Evolutionary conservation across 2,797 vertebrate genomes (phyloP), one percentile per base, ranked within the genome.

Genomic region (Sphenodon punctatus): DNA sequence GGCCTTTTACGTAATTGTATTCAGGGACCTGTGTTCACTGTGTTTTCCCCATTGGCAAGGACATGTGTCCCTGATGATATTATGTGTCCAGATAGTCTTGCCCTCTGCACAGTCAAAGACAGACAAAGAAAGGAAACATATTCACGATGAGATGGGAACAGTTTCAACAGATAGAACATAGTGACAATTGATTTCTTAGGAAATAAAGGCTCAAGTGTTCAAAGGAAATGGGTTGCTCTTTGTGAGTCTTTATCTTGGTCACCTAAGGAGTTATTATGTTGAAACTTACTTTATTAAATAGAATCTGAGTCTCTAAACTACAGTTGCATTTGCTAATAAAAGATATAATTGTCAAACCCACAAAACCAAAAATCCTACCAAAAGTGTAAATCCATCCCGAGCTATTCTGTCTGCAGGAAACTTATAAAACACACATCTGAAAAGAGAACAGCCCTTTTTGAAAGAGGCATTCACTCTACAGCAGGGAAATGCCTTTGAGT

Each of bases 381-480:
- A 66, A 82, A 79, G 70, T 34, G 25, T 19, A 53, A 75, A 71
- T 67, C 65, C 68, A 41, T 76, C 46, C 39, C 1, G 12, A 74
- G 65, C 46, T 53, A 27, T 45, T 79, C 80, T 77, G 20, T 67
- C 74, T 76, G 63, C 39, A 82, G 84, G 73, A 81, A 88, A 82
- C 89, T 88, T 89, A 80, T 88, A 68, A 89, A 92, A 80, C 76
- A 91, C 76, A 87, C 70, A 87, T 70, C 53, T 72, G 67, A 55
- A 67, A 74, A 75, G 43, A 66, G 58, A 82, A 58, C 71, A 86
- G 39, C 49, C 39, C n/a, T 84, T 82, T 78, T 41, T 75, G 84
- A 83, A 80, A 85, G 70, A 43, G 49, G 39, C 39, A 22, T 87
- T 85, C 84, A 45, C 67, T 32, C 63, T 75, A 55, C 22, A 85